Evolutionary conservation across 2,797 vertebrate species (phyloP).

Genomic region (Champsocephalus esox): DNA sequence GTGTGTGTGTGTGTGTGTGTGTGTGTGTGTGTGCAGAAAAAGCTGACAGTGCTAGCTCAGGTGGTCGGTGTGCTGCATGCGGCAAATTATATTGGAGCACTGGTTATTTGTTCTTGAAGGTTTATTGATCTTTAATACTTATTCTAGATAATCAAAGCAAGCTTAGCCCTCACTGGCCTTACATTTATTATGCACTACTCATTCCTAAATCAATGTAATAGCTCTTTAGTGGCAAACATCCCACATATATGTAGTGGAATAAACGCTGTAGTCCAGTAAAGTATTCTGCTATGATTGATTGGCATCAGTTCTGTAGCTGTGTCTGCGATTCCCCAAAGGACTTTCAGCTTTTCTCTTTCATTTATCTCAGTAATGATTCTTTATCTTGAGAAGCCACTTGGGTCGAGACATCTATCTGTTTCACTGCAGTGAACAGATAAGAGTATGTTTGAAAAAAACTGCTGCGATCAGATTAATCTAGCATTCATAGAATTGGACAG

Average conservation of each 20-base stretch:
- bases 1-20: background rate
- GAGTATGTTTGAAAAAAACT: background rate
- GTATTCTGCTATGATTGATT: conserved; percentile 30
- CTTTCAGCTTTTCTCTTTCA: conserved; percentile 29
- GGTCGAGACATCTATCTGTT: conserved; percentile 12
- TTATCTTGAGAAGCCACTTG: conserved; percentile 22
- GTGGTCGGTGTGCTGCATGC: background rate
- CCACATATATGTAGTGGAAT: background rate
- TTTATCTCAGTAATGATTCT: conserved; percentile 40
- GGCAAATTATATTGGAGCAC: background rate
- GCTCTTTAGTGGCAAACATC: background rate
- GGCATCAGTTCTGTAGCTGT: background rate
- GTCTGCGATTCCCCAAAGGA: conserved; percentile 8
- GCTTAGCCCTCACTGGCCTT: background rate
- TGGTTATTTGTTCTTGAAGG: background rate
- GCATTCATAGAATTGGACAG: background rate
- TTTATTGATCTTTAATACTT: conserved; percentile 12
- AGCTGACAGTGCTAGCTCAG: conserved; percentile 28
- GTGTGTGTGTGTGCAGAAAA: conserved; percentile 9
- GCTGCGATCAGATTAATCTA: background rate
- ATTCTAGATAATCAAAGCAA: conserved; percentile 8
- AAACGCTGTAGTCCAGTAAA: conserved; percentile 16
- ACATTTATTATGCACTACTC: background rate
- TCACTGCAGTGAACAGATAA: conserved; percentile 14
- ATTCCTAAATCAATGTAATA: conserved; percentile 4